Base-by-base conservation (phyloP, 2,888 invertebrate genomes). In the Conus canariensis region DNA sequence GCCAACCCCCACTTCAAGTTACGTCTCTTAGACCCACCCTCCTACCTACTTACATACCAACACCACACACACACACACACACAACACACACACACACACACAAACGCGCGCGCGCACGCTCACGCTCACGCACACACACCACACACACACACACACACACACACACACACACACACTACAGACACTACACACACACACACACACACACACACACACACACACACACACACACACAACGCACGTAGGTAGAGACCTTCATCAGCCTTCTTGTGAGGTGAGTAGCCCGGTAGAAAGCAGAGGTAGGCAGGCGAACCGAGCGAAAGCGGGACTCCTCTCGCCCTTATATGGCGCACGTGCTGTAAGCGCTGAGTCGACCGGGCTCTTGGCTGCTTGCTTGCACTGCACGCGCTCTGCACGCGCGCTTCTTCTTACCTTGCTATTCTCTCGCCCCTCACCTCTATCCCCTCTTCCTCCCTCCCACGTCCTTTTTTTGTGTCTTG, bases 331-430 rank as follows among this genome's bases (percentile, higher is more conserved):
- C 14, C 56, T 25, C 82, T 58, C 82, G 7, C 82, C 82, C 82
- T 83, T 83, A 83, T 83, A 83, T 83, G 82, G 82, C 16, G 58
- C 82, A 83, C 58, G 58, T 58, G 82, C 82, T 58, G 58, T 22
- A 9, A 16, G 8, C 25, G 58, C 58, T 83, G 82, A 83, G 22
- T 83, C 82, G 56, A 22, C 58, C 82, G 8, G 5, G 74, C 45
- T 80, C 45, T 30, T 30, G 77, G 77, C 45, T 30, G 30, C 25
- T 30, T 30, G 77, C 58, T 58, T 58, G 58, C 58, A 58, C 82
- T 45, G 82, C 82, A 8, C 82, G 8, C 5, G 58, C 58, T 19
- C 58, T 25, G 82, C 82, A 22, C 82, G 77, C 77, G 77, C 77
- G 77, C 82, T 58, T 22, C 22, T 58, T 58, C 22, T 83, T 58